A percentile compares a stretch with the other conserved stretches of the same genome.
Conservation (phyloP, 2,113 vertebrate genomes). For the Pachyramphus minor region DNA sequence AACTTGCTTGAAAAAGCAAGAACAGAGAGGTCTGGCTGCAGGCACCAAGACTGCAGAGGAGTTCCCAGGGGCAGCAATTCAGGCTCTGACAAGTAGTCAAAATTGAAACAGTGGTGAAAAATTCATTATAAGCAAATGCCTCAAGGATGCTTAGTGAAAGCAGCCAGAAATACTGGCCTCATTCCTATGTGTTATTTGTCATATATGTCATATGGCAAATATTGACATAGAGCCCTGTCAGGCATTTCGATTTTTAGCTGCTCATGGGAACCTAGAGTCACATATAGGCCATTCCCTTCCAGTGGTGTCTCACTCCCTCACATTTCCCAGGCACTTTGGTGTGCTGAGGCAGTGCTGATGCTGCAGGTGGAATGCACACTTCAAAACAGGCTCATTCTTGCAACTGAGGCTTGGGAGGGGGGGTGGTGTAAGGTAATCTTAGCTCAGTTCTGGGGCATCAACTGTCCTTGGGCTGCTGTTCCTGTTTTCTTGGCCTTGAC, state of each 20-base stretch:
- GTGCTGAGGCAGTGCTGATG: neutral
- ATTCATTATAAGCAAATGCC: neutral
- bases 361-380: rapidly evolving
- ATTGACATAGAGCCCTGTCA: neutral
- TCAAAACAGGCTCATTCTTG: neutral
- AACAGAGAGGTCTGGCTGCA: neutral
- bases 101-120: neutral
- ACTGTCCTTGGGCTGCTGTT: neutral
- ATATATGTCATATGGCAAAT: neutral
- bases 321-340: neutral
- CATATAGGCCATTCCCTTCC: neutral
- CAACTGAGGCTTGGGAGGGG: neutral
- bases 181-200: neutral
- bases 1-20: neutral
- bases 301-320: neutral
- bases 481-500: neutral
- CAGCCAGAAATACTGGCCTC: neutral
- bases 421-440: neutral
- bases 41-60: neutral
- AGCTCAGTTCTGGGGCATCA: neutral
- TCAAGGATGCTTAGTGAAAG: neutral
- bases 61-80: neutral
- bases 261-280: neutral
- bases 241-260: neutral
- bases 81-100: neutral